These are phyloP conservation scores for Helicoverpa assulta DNA, from an alignment of 2,888 invertebrate genomes.

Conservation along the genomic window DNA sequence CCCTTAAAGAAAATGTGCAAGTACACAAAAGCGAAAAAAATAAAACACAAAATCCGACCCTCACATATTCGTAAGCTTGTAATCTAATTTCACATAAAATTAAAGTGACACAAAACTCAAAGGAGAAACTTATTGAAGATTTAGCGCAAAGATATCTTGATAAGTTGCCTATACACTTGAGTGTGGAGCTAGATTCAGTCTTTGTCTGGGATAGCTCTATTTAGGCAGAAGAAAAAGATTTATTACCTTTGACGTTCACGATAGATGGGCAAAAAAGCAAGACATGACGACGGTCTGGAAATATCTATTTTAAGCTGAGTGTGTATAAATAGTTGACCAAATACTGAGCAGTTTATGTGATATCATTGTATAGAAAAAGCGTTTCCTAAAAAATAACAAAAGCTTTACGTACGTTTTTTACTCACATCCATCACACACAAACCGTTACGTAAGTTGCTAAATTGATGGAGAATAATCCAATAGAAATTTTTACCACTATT, in stretches of 20 bases:
- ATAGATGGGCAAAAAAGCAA: constrained; percentile 62
- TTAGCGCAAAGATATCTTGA: constrained; percentile 50
- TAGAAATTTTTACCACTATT: too few species aligned
- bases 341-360: constrained; percentile 28
- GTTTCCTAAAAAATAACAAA: constrained; percentile 9
- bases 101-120: constrained; percentile 48
- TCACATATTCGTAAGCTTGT: constrained; percentile 13
- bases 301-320: constrained; percentile 52
- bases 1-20: constrained; percentile 29
- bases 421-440: neutral
- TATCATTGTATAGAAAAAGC: constrained; percentile 21
- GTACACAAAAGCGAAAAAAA: constrained; percentile 29
- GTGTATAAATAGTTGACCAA: constrained; percentile 38
- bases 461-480: too few species aligned
- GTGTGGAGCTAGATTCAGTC: constrained; percentile 39
- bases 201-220: constrained; percentile 63
- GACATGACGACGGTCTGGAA: constrained; percentile 56
- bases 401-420: constrained; percentile 9
- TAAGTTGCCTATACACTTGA: constrained; percentile 43
- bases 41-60: constrained; percentile 18
- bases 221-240: constrained; percentile 67
- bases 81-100: constrained; percentile 49
- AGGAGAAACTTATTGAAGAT: constrained; percentile 42
- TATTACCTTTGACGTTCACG: constrained; percentile 63
- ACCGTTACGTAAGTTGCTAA: neutral